These are phyloP conservation scores for Parapsyche elsis DNA, from an alignment of 1,140 invertebrate genomes.

Conservation along the genomic window DNA sequence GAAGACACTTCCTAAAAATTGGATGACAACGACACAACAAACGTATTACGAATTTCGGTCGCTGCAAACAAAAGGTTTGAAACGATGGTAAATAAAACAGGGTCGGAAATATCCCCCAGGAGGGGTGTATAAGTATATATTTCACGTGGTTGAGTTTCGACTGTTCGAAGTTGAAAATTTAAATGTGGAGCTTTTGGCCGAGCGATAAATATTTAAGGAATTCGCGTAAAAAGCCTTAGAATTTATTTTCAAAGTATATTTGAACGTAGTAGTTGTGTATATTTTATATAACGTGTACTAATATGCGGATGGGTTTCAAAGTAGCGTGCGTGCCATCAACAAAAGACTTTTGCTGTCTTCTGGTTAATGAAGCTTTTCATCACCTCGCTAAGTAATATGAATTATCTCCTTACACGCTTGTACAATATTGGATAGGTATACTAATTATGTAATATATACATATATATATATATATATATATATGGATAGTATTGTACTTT, in stretches of 20 bases:
- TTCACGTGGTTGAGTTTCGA: not conserved
- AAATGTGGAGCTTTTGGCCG: not conserved
- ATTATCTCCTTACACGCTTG: not conserved
- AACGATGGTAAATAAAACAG: not conserved
- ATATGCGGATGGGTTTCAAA: not conserved
- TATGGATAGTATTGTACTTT: too few species aligned
- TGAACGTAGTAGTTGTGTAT: not conserved
- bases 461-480: too few species aligned
- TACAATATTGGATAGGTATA: too few species aligned
- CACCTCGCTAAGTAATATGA: constrained; percentile 26
- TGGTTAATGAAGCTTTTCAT: constrained; percentile 28
- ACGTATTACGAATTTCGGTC: not conserved
- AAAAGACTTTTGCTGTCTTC: not conserved
- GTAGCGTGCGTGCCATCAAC: constrained; percentile 4
- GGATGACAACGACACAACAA: not conserved
- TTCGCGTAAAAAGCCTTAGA: not conserved
- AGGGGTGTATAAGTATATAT: not conserved
- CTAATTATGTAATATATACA: too few species aligned
- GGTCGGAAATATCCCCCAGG: not conserved
- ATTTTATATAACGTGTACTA: too few species aligned
- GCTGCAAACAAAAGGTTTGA: not conserved
- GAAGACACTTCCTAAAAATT: not conserved
- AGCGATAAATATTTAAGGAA: not conserved
- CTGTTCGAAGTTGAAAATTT: not conserved
- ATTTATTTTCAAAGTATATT: not conserved